A percentile compares a stretch with the other conserved stretches of the same genome.
Conservation (phyloP, 2,888 invertebrate species). For the Spisula solida region DNA sequence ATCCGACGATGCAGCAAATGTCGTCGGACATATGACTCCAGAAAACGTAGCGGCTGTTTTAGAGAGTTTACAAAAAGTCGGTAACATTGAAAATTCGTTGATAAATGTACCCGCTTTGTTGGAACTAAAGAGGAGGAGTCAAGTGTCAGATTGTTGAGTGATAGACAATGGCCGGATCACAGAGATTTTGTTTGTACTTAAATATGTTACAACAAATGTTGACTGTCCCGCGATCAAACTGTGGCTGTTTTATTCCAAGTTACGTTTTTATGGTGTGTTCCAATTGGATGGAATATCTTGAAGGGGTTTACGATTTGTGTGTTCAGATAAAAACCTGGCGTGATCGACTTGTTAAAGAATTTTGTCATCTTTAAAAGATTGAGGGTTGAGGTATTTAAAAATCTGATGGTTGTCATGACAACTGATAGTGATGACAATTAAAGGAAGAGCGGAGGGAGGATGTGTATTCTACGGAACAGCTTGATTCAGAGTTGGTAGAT, state of each 20-base stretch:
- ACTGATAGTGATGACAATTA: background rate
- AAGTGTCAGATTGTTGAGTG: conserved; percentile 26
- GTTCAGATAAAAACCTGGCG: background rate
- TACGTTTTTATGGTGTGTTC: background rate
- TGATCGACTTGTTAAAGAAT: background rate
- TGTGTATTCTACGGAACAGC: background rate
- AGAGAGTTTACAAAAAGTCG: conserved; percentile 47
- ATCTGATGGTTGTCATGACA: background rate
- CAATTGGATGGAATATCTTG: background rate
- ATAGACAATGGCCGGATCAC: background rate
- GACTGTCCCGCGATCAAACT: background rate
- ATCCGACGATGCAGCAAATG: conserved; percentile 59
- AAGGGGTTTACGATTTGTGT: background rate
- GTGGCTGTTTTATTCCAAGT: background rate
- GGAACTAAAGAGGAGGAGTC: conserved; percentile 56
- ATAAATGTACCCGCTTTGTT: conserved; percentile 51
- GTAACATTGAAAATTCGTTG: conserved; percentile 49
- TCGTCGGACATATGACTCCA: conserved; percentile 57
- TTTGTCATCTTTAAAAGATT: background rate
- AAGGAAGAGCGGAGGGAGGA: background rate
- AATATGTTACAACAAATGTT: background rate
- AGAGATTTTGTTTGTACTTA: background rate
- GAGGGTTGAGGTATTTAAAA: background rate
- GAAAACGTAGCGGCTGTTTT: conserved; percentile 62
- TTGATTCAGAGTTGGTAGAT: background rate